These are phyloP conservation scores for Catalaphyllia jardinei DNA, from an alignment of 64 coral and sea anemone species.

Conservation along the genomic window DNA sequence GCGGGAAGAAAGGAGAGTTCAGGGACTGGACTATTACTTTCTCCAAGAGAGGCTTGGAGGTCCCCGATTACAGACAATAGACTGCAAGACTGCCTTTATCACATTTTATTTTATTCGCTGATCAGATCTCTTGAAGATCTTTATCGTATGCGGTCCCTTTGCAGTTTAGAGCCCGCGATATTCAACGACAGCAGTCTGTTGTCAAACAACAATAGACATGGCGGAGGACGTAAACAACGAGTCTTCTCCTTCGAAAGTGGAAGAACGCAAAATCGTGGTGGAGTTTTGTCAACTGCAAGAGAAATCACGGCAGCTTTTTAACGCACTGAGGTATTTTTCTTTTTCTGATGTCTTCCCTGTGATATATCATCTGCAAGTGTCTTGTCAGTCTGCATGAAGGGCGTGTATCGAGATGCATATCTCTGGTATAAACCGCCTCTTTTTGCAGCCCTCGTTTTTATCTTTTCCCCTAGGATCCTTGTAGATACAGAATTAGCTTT, in stretches of 20 bases:
- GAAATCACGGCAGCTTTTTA: slow-evolving; percentile 88
- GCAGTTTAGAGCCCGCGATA: slow-evolving; percentile 20
- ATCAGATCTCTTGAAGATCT: too few relatives aligned
- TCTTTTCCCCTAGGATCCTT: too few relatives aligned
- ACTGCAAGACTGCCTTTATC: too few relatives aligned
- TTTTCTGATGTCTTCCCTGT: background rate
- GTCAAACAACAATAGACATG: slow-evolving; percentile 51
- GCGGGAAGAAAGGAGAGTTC: too few relatives aligned
- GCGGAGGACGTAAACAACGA: slow-evolving; percentile 75
- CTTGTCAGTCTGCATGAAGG: background rate
- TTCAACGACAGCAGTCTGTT: background rate
- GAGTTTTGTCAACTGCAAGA: slow-evolving; percentile 95
- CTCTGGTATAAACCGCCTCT: background rate
- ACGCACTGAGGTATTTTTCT: slow-evolving; percentile 70
- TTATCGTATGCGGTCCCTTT: too few relatives aligned
- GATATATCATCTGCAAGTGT: background rate
- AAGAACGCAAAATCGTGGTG: slow-evolving; percentile 81
- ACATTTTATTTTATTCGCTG: too few relatives aligned
- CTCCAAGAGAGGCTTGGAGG: too few relatives aligned
- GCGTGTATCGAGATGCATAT: background rate
- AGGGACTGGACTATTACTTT: too few relatives aligned
- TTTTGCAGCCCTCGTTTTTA: too few relatives aligned
- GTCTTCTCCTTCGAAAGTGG: slow-evolving; percentile 19
- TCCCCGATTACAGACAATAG: too few relatives aligned
- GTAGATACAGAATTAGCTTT: too few relatives aligned